Evolutionary conservation across 2,113 vertebrate species (phyloP).

Genomic region (Notarius lentiginosus): DNA sequence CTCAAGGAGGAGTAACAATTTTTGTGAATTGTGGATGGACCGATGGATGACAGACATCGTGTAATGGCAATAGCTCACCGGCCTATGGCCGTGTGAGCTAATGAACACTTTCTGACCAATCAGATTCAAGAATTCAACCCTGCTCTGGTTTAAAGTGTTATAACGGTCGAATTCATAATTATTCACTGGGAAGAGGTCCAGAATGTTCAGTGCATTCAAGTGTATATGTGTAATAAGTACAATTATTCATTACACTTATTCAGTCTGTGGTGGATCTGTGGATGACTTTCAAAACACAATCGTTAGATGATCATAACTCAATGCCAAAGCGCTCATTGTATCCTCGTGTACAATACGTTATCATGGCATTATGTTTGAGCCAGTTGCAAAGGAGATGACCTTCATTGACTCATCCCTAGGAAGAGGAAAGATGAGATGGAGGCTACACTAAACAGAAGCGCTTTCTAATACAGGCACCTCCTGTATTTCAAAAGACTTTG

Average conservation of each 20-base stretch:
- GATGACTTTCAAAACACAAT: not conserved
- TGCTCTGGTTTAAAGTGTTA: not conserved
- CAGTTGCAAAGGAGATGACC: conserved; percentile 21
- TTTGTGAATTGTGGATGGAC: no score
- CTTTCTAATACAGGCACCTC: conserved; percentile 27
- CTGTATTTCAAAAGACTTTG: conserved; percentile 50
- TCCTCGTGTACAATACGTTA: not conserved
- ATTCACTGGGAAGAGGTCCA: not conserved
- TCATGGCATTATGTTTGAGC: not conserved
- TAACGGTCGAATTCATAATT: not conserved
- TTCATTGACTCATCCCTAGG: conserved; percentile 36
- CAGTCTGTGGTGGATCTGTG: not conserved
- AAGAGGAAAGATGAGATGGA: conserved; percentile 41
- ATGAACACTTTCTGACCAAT: not conserved
- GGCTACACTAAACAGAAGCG: conserved; percentile 28
- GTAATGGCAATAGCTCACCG: no score
- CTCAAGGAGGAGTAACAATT: no score
- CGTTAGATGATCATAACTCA: not conserved
- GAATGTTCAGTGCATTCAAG: not conserved
- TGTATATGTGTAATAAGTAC: not conserved
- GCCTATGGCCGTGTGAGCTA: not conserved
- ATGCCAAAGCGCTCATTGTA: not conserved
- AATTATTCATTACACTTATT: not conserved
- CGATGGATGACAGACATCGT: no score
- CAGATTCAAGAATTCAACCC: not conserved